Percentiles rank a stretch among this genome's conserved stretches.
phyloP scores from a whole-genome alignment of 2,888 invertebrate species.

The Philereme transversata region DNA sequence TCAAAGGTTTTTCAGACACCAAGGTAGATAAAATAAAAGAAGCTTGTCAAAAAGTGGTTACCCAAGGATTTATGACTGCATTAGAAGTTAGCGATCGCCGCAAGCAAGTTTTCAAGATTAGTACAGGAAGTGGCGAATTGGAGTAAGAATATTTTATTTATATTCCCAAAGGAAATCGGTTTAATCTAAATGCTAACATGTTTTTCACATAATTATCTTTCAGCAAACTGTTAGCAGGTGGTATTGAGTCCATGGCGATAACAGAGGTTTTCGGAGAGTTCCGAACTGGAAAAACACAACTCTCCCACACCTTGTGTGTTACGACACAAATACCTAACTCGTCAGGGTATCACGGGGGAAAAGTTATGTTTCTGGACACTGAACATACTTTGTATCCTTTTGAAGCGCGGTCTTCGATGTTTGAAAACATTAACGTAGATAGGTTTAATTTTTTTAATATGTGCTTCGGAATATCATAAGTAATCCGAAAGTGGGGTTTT shows the following conservation, averaged over 20 bases:
- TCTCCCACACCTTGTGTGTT: constrained; percentile 91
- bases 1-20: constrained; percentile 90
- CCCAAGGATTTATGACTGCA: constrained; percentile 88
- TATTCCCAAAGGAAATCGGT: background rate
- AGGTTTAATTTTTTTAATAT: too few relatives aligned
- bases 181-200: background rate
- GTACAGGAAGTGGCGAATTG: constrained; percentile 86
- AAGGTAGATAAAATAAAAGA: constrained; percentile 93
- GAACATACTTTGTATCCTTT: constrained; percentile 93
- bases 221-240: constrained; percentile 90
- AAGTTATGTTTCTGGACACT: constrained; percentile 92
- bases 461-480: too few relatives aligned
- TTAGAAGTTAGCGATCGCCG: constrained; percentile 89
- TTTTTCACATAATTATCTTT: background rate
- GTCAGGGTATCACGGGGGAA: constrained; percentile 89
- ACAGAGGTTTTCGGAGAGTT: constrained; percentile 94
- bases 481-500: too few relatives aligned
- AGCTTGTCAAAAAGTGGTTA: constrained; percentile 87
- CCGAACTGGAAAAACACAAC: constrained; percentile 91
- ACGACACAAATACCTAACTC: constrained; percentile 89
- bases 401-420: too few relatives aligned
- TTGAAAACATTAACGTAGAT: too few relatives aligned
- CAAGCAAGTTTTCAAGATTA: constrained; percentile 88
- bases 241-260: constrained; percentile 92
- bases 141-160: constrained; percentile 82